Evolutionary conservation across 2,113 vertebrate species (phyloP), one percentile per base, ranked within the genome.

Genomic region (Cynoglossus semilaevis): DNA sequence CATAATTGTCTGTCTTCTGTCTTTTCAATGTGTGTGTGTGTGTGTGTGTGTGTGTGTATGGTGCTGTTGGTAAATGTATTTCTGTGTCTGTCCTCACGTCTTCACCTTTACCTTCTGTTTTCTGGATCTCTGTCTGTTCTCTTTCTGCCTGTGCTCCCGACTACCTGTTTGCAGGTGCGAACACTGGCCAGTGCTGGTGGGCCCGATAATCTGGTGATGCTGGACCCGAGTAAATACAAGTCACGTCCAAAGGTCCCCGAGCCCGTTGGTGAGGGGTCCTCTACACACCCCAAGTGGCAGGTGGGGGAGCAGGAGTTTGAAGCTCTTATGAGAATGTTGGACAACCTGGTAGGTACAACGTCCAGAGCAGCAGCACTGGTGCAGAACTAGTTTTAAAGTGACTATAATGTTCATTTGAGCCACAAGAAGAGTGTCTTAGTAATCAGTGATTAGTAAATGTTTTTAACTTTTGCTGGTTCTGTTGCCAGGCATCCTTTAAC

Each of bases 261-360:
- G 81, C 82, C 92, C 42, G 90, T 88, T 7, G 91, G 86, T 4
- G 95, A 96, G 14, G 91, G 92, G 57, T 83, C 88, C 13, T 67
- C 90, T 1, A 72, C 89, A 15, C 88, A 94, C 46, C 93, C 93
- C 14, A 94, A 91, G 70, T 99, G 96, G 96, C 94, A 92, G 90
- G 82, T 95, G 35, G 97, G 97, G 15, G 97, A 99, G 87, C 97
- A 99, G 87, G 97, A 99, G 68, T 98, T 95, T 76, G 97, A 99
- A 88, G 95, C 96, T 53, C 92, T 96, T 42, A 99, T 99, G 96
- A 88, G 96, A 88, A 99, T 99, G 97, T 92, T 99, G 0, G 97
- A 99, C 87, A 99, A 98, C 79, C 91, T 99, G 95, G 97, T 99
- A 88, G 90, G 92, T 45, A 45, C 5, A 29, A 34, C 44, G 1